Evolutionary conservation across 2,113 vertebrate genomes (phyloP).

Genomic region (Xiphorhynchus elegans): DNA sequence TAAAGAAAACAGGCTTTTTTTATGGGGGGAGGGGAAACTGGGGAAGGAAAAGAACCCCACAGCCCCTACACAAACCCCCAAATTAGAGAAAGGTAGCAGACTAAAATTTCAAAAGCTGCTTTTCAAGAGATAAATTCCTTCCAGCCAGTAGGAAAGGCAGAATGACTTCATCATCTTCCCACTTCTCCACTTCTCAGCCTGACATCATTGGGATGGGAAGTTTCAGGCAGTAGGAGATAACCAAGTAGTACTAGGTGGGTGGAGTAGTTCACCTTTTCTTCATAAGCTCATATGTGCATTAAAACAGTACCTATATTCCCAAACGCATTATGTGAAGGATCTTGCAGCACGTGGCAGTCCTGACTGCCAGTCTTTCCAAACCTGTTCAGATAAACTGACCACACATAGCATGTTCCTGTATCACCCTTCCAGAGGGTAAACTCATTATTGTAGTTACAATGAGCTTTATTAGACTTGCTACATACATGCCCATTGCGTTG

Average conservation of each 20-base stretch:
- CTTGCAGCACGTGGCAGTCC: background rate
- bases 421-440: background rate
- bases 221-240: background rate
- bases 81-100: background rate
- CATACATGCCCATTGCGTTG: background rate
- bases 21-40: fast-evolving
- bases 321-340: background rate
- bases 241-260: fast-evolving
- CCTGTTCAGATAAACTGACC: background rate
- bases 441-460: background rate
- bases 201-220: background rate
- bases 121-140: background rate
- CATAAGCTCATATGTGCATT: fast-evolving
- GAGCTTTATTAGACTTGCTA: background rate
- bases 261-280: background rate
- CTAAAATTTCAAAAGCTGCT: background rate
- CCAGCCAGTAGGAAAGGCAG: background rate
- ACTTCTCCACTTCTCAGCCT: background rate
- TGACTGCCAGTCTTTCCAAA: background rate
- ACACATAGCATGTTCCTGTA: background rate
- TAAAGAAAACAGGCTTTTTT: background rate
- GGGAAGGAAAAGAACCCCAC: fast-evolving
- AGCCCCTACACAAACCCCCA: fast-evolving
- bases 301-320: background rate
- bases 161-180: background rate